Percentiles rank a stretch among this genome's conserved stretches.
These are phyloP conservation scores for Hyles vespertilio DNA, from an alignment of 1,140 invertebrate genomes.

Conservation along the genomic window DNA sequence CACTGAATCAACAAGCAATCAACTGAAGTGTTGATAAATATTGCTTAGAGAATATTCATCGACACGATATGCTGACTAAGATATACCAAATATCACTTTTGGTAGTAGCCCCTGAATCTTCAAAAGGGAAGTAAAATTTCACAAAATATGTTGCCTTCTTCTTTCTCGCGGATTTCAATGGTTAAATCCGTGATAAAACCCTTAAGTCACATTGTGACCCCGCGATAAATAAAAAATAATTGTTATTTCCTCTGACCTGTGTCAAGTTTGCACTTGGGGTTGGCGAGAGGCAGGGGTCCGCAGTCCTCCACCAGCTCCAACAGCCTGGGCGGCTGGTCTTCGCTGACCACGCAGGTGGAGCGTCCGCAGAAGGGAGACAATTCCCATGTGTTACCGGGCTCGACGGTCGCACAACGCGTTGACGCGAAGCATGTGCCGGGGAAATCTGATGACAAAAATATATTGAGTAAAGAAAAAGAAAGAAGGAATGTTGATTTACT, in stretches of 20 bases:
- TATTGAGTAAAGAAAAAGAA: conserved; percentile 7
- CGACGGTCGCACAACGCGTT: conserved; percentile 90
- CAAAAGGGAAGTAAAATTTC: too few relatives aligned
- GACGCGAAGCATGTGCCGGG: conserved; percentile 92
- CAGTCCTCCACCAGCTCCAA: conserved; percentile 92
- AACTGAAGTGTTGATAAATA: too few relatives aligned
- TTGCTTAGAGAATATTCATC: too few relatives aligned
- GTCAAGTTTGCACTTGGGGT: conserved; percentile 90
- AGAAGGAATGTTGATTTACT: not conserved
- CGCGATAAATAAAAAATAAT: not conserved
- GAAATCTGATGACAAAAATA: conserved; percentile 81
- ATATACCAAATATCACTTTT: too few relatives aligned
- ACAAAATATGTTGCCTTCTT: too few relatives aligned
- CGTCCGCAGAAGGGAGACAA: conserved; percentile 90
- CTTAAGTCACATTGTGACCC: too few relatives aligned
- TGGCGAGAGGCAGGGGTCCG: conserved; percentile 88
- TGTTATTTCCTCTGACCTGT: conserved; percentile 63
- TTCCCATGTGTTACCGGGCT: conserved; percentile 89
- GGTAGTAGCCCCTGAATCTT: too few relatives aligned
- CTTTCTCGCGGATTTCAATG: too few relatives aligned
- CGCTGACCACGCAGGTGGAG: conserved; percentile 87
- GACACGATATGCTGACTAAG: too few relatives aligned
- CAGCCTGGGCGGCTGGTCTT: conserved; percentile 83
- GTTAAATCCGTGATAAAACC: too few relatives aligned
- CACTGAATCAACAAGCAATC: too few relatives aligned